These are phyloP conservation scores for Mesaphorura yosii DNA, from an alignment of 1,140 invertebrate species.

Conservation along the genomic window DNA sequence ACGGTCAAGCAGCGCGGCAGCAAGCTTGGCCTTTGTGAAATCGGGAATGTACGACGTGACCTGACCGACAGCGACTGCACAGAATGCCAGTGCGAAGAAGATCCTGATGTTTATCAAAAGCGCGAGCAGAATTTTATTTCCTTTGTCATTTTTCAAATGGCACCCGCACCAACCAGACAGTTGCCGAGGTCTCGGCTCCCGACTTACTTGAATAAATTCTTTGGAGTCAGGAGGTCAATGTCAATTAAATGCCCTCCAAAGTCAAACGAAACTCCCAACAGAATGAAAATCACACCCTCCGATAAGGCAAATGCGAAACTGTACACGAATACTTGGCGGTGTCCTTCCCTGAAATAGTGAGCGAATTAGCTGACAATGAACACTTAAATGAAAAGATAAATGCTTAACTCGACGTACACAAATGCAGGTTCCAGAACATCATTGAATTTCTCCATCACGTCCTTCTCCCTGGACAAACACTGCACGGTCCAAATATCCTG, in stretches of 20 bases:
- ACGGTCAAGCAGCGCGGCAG: not conserved
- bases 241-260: not conserved
- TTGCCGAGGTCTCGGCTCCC: too few relatives aligned
- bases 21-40: slow-evolving; percentile 37
- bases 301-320: not conserved
- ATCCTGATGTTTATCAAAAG: slow-evolving; percentile 31
- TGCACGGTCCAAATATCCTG: not conserved
- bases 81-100: slow-evolving; percentile 39
- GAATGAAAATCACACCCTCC: not conserved
- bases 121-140: too few relatives aligned
- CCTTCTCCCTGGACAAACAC: not conserved
- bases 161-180: too few relatives aligned
- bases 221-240: too few relatives aligned
- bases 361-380: too few relatives aligned
- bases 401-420: too few relatives aligned
- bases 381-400: too few relatives aligned
- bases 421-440: not conserved
- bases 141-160: too few relatives aligned
- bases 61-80: slow-evolving; percentile 39
- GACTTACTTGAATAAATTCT: too few relatives aligned
- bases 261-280: not conserved
- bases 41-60: slow-evolving; percentile 45
- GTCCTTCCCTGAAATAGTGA: too few relatives aligned
- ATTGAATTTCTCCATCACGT: not conserved
- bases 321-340: not conserved